Percentiles rank a stretch among this genome's conserved stretches.
Evolutionary conservation across 2,797 vertebrate species (phyloP).

Genomic region (Menidia menidia): DNA sequence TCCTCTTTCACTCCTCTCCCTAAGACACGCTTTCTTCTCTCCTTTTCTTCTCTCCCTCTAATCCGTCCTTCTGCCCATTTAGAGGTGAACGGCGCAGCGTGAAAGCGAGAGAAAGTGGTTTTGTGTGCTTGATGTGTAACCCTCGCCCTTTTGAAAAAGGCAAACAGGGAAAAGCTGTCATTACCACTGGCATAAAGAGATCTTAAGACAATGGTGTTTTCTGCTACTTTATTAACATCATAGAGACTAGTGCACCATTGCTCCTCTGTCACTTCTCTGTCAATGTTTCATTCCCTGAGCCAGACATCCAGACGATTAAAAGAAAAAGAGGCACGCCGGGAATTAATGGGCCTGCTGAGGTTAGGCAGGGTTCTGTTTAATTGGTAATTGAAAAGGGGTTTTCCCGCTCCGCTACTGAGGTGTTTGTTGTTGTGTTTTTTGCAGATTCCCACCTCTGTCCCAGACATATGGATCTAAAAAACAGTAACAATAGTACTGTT

Average conservation of each 20-base stretch:
- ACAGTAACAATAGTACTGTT: conserved; percentile 53
- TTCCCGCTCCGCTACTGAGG: conserved; percentile 27
- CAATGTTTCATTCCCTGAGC: conserved; percentile 60
- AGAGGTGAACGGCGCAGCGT: conserved; percentile 76
- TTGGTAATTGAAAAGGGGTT: conserved; percentile 44
- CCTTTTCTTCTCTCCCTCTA: conserved; percentile 66
- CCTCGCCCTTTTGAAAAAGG: conserved; percentile 76
- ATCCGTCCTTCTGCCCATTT: conserved; percentile 80
- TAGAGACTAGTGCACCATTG: conserved; percentile 54
- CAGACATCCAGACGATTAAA: conserved; percentile 50
- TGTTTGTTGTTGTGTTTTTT: conserved; percentile 52
- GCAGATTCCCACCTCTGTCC: conserved; percentile 55
- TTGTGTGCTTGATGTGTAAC: conserved; percentile 81
- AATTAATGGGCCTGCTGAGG: conserved; percentile 63
- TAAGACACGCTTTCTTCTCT: conserved; percentile 78
- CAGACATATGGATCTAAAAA: conserved; percentile 53
- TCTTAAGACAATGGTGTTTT: conserved; percentile 77
- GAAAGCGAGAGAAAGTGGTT: conserved; percentile 76
- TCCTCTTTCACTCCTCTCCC: conserved; percentile 75
- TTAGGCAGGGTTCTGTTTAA: conserved; percentile 54
- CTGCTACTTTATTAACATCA: conserved; percentile 74
- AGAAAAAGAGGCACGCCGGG: conserved; percentile 42
- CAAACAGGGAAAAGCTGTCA: conserved; percentile 81
- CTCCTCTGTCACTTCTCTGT: conserved; percentile 60
- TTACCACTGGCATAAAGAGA: conserved; percentile 66